These are phyloP conservation scores for Elephas maximus DNA, from an alignment of 2,113 vertebrate genomes.

Conservation along the genomic window DNA sequence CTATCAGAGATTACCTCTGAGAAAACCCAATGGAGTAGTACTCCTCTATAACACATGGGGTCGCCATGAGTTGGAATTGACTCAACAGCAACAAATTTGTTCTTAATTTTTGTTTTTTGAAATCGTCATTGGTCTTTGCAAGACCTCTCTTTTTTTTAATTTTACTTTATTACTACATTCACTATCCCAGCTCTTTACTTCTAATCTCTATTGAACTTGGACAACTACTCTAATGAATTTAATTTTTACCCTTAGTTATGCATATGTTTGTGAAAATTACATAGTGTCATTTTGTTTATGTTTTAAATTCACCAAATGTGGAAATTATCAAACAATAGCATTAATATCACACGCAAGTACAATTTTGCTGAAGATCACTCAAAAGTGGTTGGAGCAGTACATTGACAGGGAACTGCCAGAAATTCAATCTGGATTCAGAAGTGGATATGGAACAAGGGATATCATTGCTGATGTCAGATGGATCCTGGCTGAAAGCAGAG, in stretches of 20 bases:
- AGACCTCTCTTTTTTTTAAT: not conserved
- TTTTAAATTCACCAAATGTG: not conserved
- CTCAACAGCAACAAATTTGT: not conserved
- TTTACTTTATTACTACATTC: not conserved
- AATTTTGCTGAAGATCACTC: too few relatives aligned
- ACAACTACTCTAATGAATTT: not conserved
- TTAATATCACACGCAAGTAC: too few relatives aligned
- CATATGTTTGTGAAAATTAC: not conserved
- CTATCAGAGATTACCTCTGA: too few relatives aligned
- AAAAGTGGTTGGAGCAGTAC: too few relatives aligned
- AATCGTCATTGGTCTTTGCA: not conserved
- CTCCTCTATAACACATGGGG: not conserved
- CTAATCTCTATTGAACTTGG: not conserved
- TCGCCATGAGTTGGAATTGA: not conserved
- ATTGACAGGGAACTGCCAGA: too few relatives aligned
- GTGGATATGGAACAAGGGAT: too few relatives aligned
- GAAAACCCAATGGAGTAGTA: too few relatives aligned
- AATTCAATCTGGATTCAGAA: too few relatives aligned
- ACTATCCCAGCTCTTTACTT: not conserved
- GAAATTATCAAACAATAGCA: too few relatives aligned
- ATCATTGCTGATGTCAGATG: too few relatives aligned
- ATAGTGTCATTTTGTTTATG: not conserved
- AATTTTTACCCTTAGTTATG: not conserved
- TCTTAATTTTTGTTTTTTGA: not conserved
- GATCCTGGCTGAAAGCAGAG: too few relatives aligned